Evolutionary conservation across 1,140 invertebrate genomes (phyloP), one percentile per base, ranked within the genome.

Genomic region (Drosophila bocqueti): DNA sequence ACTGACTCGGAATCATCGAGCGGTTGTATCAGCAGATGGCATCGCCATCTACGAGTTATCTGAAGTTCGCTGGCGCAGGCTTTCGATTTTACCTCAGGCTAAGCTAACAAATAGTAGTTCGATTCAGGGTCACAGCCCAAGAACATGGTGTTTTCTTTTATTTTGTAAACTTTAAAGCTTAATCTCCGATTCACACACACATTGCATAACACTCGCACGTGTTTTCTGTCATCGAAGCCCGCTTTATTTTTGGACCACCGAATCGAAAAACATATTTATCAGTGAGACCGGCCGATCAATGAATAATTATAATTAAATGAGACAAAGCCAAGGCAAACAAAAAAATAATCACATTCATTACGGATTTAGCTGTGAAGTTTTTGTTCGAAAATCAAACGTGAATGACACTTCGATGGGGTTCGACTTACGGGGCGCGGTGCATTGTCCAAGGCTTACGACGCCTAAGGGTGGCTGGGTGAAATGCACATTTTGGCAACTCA

Each of bases 61-160:
- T 31, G 31, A 54, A 31, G 46, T 36, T 36, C 10, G 34, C 34
- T 36, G 34, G 10, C 34, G 34, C 4, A 36, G 42, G 18, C 42
- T 43, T 45, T 45, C 43, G 43, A 45, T 45, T 45, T 77, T 36
- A 45, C 42, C 69, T 26, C 15, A 24, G 24, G 36, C 71, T 31
- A 49, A 34, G 49, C 29, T 46, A 65, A 71, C 34, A 61, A 71
- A 76, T 81, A 79, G 61, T 49, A 26, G 75, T 79, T 83, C 47
- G 59, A 69, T 83, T 74, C 79, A 73, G 80, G 73, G 68, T 65
- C 60, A 34, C 40, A 13, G 64, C 55, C 72, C 67, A 79, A 86
- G 83, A 87, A 86, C 71, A 55, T 42, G 18, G 15, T 54, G 55
- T 79, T 63, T 79, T 66, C 42, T 40, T 65, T 76, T 67, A 52